Evolutionary conservation across 2,797 vertebrate genomes (phyloP).

Genomic region (Clarias pachynema): DNA sequence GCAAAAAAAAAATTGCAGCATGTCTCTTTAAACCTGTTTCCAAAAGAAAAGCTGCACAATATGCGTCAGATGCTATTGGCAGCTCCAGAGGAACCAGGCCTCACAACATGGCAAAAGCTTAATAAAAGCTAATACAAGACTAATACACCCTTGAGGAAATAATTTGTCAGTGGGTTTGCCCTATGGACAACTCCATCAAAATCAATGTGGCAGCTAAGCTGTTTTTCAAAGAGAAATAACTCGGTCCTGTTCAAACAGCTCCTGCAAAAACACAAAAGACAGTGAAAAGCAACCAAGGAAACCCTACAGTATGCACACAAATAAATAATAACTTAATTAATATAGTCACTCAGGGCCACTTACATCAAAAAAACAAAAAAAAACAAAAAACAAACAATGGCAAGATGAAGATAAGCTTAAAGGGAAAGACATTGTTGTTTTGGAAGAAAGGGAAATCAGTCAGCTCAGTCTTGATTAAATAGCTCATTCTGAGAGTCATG

Average conservation of each 20-base stretch:
- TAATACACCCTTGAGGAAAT: constrained; percentile 29
- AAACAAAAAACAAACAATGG: background rate
- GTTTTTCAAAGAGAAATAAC: constrained; percentile 15
- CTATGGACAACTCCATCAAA: constrained; percentile 29
- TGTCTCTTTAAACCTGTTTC: background rate
- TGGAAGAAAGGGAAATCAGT: background rate
- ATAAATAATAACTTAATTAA: background rate
- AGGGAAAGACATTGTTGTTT: background rate
- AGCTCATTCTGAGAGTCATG: background rate
- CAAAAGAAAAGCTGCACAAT: background rate
- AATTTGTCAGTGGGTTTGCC: constrained; percentile 29
- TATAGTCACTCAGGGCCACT: background rate
- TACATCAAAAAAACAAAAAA: too few species aligned
- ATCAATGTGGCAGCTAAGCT: constrained; percentile 30
- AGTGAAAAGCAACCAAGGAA: constrained; percentile 7
- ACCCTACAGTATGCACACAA: background rate
- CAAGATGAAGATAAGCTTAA: background rate
- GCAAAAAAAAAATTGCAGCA: background rate
- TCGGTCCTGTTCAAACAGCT: constrained; percentile 33
- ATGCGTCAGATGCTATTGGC: constrained; percentile 1
- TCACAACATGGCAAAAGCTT: constrained; percentile 12
- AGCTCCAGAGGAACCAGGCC: constrained; percentile 5
- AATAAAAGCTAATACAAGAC: constrained; percentile 13
- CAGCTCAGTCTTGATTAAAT: background rate
- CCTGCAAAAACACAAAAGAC: background rate